Percentiles rank a stretch among this genome's conserved stretches.
Conservation (phyloP, 2,113 vertebrate species). For the Chionis minor region DNA sequence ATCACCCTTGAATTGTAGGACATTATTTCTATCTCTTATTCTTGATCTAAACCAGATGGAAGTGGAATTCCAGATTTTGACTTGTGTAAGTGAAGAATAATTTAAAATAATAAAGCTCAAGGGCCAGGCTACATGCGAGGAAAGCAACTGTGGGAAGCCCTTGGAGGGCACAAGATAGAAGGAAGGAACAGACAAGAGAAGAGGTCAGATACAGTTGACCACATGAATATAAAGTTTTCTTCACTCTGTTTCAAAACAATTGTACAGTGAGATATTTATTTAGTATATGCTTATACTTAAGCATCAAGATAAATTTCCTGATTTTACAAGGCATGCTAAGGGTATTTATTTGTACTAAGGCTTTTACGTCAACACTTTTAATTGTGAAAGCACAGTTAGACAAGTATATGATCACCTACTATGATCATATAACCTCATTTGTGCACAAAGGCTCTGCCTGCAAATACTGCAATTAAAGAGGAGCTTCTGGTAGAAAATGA, state of each 20-base stretch:
- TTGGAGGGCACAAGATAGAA: background rate
- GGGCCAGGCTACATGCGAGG: slow-evolving; percentile 18
- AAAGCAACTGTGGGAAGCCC: background rate
- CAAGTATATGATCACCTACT: background rate
- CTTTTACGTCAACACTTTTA: background rate
- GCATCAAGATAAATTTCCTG: background rate
- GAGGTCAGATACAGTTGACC: background rate
- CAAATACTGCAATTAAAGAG: background rate
- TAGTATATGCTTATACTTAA: background rate
- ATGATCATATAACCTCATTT: background rate
- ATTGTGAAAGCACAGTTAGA: background rate
- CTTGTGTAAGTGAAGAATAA: slow-evolving; percentile 20
- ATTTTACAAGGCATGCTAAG: background rate
- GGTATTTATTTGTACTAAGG: background rate
- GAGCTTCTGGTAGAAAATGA: background rate
- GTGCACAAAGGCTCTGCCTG: background rate
- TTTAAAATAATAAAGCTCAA: slow-evolving; percentile 49
- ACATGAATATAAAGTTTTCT: background rate
- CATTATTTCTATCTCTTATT: slow-evolving; percentile 2
- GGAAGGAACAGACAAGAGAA: background rate
- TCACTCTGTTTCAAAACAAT: background rate
- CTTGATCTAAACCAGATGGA: slow-evolving; percentile 49
- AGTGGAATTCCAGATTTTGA: slow-evolving; percentile 33
- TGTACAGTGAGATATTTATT: background rate
- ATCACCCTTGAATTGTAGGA: background rate